A percentile compares a stretch with the other conserved stretches of the same genome.
phyloP scores from a whole-genome alignment of 2,888 invertebrate species.

The Cephalotes varians region DNA sequence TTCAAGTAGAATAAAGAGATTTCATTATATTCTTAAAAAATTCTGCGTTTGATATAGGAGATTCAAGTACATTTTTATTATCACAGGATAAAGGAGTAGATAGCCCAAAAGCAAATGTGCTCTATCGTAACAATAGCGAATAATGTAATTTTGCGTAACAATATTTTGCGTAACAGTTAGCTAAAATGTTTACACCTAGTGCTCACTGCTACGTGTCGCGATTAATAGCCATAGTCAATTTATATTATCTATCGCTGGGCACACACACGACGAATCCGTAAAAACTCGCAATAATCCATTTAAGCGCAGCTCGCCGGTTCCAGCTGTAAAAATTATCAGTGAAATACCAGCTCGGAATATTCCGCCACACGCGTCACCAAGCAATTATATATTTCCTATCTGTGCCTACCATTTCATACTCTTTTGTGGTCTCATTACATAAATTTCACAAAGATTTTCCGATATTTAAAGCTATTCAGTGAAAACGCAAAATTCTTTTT shows the following conservation, averaged over 20 bases:
- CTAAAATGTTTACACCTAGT: constrained; percentile 3
- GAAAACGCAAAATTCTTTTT: background rate
- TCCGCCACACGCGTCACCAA: background rate
- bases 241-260: constrained; percentile 14
- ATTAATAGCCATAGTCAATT: constrained; percentile 34
- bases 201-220: background rate
- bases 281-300: constrained; percentile 28
- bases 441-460: background rate
- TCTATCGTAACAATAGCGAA: background rate
- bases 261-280: constrained; percentile 1
- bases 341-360: constrained; percentile 21
- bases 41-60: background rate
- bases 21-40: background rate
- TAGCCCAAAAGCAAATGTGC: background rate
- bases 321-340: constrained; percentile 30
- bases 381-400: constrained; percentile 10
- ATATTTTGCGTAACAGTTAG: constrained; percentile 7
- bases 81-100: background rate
- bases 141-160: constrained; percentile 13
- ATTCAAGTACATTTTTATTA: background rate
- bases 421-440: background rate
- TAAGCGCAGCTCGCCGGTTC: background rate
- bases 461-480: background rate
- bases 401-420: background rate
- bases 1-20: background rate